Evolutionary conservation across 2,888 invertebrate species (phyloP), one percentile per base, ranked within the genome.

Genomic region (Aelia acuminata): DNA sequence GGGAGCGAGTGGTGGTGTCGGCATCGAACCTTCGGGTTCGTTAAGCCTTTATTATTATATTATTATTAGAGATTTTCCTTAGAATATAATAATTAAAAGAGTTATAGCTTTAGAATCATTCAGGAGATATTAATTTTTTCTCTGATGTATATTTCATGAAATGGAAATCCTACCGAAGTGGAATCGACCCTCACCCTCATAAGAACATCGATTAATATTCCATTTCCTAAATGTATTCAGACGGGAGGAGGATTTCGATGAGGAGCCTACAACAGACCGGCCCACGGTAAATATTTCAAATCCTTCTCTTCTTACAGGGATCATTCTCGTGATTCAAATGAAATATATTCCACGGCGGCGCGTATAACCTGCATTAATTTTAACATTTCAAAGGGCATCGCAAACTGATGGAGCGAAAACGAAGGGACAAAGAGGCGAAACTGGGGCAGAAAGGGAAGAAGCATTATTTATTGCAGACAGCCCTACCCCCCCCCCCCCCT

Each of bases 121-220:
- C 26, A 15, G 57, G 5, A 0, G 57, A n/a, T 4, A 26, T 26
- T 57, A 26, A 57, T 26, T 57, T 57, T 57, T 26, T 2, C 26
- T 26, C 15, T 4, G 15, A 57, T 57, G 13, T 31, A 57, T 31
- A 57, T 57, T 57, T 57, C 57, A 57, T 57, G 26, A 26, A 57
- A 57, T 57, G 57, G 57, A 57, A 57, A 57, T 57, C 57, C 26
- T 13, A 57, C 13, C 4, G 3, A 15, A 57, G 26, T 26, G 57
- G 57, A 57, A 26, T 57, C 26, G 26, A 57, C 15, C 26, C 57
- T 26, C 4, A 3, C 13, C 57, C 13, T 4, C 26, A 10, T 26
- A 57, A 31, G 57, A 57, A 57, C 57, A 57, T 26, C 57, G 57
- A 57, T 57, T 57, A 57, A 57, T 57, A 57, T 57, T 57, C 57